These are phyloP conservation scores for Sitophilus oryzae DNA, from an alignment of 1,140 invertebrate species.

Conservation along the genomic window DNA sequence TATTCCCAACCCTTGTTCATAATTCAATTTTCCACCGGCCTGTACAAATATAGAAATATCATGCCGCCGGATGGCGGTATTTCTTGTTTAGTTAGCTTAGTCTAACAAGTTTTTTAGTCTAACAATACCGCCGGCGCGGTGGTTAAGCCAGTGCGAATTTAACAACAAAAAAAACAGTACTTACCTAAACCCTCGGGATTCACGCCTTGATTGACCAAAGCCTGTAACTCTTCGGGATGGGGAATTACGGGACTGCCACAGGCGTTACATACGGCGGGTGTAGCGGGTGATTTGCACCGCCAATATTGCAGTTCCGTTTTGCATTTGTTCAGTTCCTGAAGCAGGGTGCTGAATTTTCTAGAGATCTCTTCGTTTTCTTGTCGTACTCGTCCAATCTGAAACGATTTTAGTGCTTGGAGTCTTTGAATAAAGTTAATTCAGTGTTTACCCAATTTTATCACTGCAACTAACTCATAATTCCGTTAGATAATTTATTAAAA, in stretches of 20 bases:
- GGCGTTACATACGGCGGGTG: conserved; percentile 52
- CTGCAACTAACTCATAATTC: too few species aligned
- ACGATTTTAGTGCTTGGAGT: not conserved
- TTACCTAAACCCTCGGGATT: conserved; percentile 49
- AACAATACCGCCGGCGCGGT: too few species aligned
- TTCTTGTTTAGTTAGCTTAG: too few species aligned
- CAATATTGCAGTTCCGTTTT: conserved; percentile 85
- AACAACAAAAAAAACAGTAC: too few species aligned
- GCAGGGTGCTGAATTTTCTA: conserved; percentile 77
- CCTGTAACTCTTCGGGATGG: conserved; percentile 54
- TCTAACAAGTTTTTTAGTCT: too few species aligned
- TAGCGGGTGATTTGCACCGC: conserved; percentile 77
- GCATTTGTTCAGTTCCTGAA: conserved; percentile 85
- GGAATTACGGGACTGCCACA: conserved; percentile 54
- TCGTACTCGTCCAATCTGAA: conserved; percentile 73
- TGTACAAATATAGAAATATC: too few species aligned
- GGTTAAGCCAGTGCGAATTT: too few species aligned
- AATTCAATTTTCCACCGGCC: not conserved
- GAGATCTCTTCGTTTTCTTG: conserved; percentile 86
- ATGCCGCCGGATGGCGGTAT: too few species aligned
- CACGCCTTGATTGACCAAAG: conserved; percentile 55
- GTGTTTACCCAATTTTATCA: too few species aligned
- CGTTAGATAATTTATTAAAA: too few species aligned
- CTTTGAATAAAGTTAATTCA: too few species aligned
- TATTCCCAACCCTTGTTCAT: not conserved